phyloP scores from a whole-genome alignment of 2,797 vertebrate genomes.

The Hapalemur alaotrensis region DNA sequence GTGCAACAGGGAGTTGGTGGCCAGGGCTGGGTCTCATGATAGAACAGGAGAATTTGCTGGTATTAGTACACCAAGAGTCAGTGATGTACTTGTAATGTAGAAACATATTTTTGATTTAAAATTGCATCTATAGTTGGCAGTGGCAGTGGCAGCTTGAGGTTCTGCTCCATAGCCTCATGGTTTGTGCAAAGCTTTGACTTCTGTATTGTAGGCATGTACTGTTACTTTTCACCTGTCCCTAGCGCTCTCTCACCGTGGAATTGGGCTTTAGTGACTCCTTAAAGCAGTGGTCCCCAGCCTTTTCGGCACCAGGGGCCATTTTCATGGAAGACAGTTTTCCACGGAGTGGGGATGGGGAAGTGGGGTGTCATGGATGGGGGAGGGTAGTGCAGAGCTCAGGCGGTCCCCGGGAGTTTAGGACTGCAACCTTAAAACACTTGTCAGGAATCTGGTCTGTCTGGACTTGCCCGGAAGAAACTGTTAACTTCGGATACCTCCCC shows the following conservation, averaged over 20 bases:
- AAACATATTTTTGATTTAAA: background rate
- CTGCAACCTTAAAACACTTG: background rate
- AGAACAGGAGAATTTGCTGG: background rate
- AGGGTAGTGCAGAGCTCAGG: no score
- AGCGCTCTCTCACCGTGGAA: background rate
- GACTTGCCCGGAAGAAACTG: background rate
- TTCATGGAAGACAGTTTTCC: no score
- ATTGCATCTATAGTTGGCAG: background rate
- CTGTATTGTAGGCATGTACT: background rate
- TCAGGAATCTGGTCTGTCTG: background rate
- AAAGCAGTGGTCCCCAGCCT: no score
- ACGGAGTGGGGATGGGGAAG: no score
- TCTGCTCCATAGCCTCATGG: background rate
- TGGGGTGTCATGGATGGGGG: no score
- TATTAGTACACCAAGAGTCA: background rate
- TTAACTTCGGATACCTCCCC: background rate
- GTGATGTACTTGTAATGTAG: background rate
- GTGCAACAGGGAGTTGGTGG: background rate
- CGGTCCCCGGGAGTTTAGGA: no score
- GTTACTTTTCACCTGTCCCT: background rate
- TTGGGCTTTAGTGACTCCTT: background rate
- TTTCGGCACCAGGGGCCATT: no score
- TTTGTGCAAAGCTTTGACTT: background rate
- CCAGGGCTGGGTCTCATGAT: background rate
- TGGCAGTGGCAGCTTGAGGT: background rate